These are phyloP conservation scores for Nothoprocta perdicaria DNA, from an alignment of 2,113 vertebrate genomes.

Conservation along the genomic window DNA sequence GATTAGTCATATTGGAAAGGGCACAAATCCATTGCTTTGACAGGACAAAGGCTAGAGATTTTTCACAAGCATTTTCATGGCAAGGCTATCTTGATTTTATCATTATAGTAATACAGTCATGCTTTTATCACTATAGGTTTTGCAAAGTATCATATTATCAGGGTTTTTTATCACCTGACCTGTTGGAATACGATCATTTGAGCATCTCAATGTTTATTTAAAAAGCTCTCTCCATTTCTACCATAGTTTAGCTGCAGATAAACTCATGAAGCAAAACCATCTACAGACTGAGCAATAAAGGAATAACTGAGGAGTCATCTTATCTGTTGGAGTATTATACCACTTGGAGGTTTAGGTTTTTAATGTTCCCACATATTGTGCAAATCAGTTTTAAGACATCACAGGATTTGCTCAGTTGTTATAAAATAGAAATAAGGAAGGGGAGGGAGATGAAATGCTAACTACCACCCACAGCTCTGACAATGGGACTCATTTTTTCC, in stretches of 20 bases:
- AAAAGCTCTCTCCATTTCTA: neutral
- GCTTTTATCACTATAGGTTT: neutral
- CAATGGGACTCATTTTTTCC: neutral
- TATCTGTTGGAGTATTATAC: neutral
- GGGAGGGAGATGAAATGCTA: neutral
- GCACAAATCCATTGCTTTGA: neutral
- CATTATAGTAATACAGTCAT: neutral
- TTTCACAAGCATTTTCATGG: neutral
- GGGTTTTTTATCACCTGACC: neutral
- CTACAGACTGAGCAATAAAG: neutral
- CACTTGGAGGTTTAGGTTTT: neutral
- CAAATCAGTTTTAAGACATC: neutral
- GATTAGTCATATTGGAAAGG: neutral
- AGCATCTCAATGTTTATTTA: neutral
- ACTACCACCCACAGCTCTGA: neutral
- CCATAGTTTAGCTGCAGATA: neutral
- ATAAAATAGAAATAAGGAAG: neutral
- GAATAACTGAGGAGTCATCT: neutral
- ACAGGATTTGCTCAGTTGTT: neutral
- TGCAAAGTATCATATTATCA: neutral
- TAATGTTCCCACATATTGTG: neutral
- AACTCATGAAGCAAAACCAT: neutral
- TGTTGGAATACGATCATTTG: neutral
- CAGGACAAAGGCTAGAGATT: neutral
- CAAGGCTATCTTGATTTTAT: neutral